These are phyloP conservation scores for Eunapius fragilis DNA, from an alignment of 37 sponge, comb jelly and placozoan species.

Conservation along the genomic window DNA sequence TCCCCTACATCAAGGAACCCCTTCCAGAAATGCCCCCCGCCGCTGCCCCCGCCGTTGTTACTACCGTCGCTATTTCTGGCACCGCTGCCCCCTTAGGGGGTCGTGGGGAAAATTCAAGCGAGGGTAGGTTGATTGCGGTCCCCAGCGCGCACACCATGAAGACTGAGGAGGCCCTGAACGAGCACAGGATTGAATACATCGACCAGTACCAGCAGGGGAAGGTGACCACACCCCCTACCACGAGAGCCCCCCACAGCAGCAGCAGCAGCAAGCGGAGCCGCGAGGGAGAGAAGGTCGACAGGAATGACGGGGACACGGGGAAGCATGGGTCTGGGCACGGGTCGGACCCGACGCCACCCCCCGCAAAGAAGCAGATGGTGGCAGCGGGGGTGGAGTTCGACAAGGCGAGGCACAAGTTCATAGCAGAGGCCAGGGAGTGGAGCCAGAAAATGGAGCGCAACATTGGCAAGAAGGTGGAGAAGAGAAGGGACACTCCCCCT, in stretches of 20 bases:
- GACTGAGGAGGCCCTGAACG: conserved; percentile 1
- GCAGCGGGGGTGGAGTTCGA: background rate
- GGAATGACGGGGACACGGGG: background rate
- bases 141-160: conserved; percentile 19
- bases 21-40: too few relatives aligned
- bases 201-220: conserved; percentile 21
- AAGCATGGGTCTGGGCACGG: background rate
- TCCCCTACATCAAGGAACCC: background rate
- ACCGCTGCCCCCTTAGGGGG: background rate
- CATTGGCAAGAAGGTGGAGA: conserved; percentile 4
- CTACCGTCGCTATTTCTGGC: too few relatives aligned
- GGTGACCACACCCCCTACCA: background rate
- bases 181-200: conserved; percentile 55
- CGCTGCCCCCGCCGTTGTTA: background rate
- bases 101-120: background rate
- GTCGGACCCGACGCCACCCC: background rate
- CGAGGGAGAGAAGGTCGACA: background rate
- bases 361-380: background rate
- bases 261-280: background rate
- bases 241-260: background rate
- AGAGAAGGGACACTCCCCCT: background rate
- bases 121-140: conserved; percentile 2
- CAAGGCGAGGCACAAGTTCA: conserved; percentile 44
- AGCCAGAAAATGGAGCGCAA: conserved; percentile 33
- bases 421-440: conserved; percentile 56